These are phyloP conservation scores for Gandaritis pyraliata DNA, from an alignment of 2,888 invertebrate genomes.

Conservation along the genomic window DNA sequence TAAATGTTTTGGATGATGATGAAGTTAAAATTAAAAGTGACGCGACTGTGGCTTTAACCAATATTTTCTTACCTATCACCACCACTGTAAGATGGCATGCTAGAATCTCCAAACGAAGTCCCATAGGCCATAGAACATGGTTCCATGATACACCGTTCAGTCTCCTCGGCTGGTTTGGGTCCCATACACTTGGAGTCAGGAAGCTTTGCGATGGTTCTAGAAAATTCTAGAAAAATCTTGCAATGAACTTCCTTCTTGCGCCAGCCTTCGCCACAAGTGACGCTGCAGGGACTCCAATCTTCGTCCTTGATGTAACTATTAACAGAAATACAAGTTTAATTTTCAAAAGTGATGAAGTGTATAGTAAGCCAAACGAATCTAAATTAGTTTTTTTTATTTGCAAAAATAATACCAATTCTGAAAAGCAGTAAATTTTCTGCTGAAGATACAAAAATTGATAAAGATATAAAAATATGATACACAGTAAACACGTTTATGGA, in stretches of 20 bases:
- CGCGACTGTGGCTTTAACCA: not conserved
- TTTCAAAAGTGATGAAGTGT: slow-evolving; percentile 6
- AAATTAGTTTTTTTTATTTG: not conserved
- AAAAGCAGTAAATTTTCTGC: slow-evolving; percentile 5
- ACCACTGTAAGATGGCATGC: slow-evolving; percentile 67
- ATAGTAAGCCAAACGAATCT: slow-evolving; percentile 27
- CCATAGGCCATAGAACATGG: slow-evolving; percentile 89
- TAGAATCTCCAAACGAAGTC: slow-evolving; percentile 78
- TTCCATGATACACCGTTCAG: slow-evolving; percentile 91
- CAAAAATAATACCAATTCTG: not conserved
- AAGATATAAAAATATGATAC: not conserved
- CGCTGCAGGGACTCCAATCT: slow-evolving; percentile 96
- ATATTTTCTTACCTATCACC: slow-evolving; percentile 68
- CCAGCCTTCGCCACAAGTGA: slow-evolving; percentile 95
- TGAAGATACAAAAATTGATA: not conserved
- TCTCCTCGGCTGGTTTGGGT: slow-evolving; percentile 91
- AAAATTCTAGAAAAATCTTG: slow-evolving; percentile 96
- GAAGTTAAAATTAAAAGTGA: not conserved
- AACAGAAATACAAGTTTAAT: slow-evolving; percentile 38
- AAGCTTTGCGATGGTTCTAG: slow-evolving; percentile 93
- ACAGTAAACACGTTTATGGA: not conserved
- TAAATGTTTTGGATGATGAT: not conserved
- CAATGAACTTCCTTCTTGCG: slow-evolving; percentile 95
- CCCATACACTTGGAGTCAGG: slow-evolving; percentile 95
- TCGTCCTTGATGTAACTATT: slow-evolving; percentile 93